A percentile compares a stretch with the other conserved stretches of the same genome.
phyloP scores from a whole-genome alignment of 2,797 vertebrate species.

The Cynodonichthys magdalenae region DNA sequence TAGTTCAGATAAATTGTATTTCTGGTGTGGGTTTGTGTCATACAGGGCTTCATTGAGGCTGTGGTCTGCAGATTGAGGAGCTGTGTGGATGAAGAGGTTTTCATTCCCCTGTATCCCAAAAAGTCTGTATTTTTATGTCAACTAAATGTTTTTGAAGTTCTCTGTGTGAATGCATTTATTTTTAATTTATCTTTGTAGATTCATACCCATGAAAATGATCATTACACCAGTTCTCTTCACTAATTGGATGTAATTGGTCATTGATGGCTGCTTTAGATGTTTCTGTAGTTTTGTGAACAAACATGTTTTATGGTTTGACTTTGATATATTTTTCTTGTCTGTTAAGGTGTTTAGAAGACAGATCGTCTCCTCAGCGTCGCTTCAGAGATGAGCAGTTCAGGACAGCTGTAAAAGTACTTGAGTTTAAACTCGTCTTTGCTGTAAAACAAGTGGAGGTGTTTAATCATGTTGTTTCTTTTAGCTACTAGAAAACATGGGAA shows the following conservation, averaged over 20 bases:
- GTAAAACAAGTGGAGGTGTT: neutral
- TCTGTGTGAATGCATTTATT: neutral
- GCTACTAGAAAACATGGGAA: constrained; percentile 87
- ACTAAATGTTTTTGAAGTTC: neutral
- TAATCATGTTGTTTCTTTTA: constrained; percentile 56
- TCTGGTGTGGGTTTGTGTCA: constrained; percentile 28
- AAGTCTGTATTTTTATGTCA: constrained; percentile 69
- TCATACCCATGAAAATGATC: too few relatives aligned
- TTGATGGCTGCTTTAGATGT: neutral
- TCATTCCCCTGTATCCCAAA: constrained; percentile 92
- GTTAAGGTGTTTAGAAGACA: constrained; percentile 81
- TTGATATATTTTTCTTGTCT: constrained; percentile 16
- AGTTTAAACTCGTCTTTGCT: neutral
- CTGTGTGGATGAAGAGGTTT: constrained; percentile 92
- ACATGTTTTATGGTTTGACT: neutral
- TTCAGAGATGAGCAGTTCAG: constrained; percentile 91
- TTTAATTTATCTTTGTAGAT: neutral
- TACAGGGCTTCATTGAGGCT: constrained; percentile 82
- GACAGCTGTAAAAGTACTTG: constrained; percentile 88
- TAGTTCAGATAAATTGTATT: neutral
- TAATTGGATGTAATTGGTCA: neutral
- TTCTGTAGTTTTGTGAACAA: neutral
- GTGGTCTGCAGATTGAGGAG: constrained; percentile 83
- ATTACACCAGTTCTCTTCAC: neutral
- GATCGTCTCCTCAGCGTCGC: constrained; percentile 76